Conservation (phyloP, 2,888 invertebrate species). For the Lasioglossum malachurum region DNA sequence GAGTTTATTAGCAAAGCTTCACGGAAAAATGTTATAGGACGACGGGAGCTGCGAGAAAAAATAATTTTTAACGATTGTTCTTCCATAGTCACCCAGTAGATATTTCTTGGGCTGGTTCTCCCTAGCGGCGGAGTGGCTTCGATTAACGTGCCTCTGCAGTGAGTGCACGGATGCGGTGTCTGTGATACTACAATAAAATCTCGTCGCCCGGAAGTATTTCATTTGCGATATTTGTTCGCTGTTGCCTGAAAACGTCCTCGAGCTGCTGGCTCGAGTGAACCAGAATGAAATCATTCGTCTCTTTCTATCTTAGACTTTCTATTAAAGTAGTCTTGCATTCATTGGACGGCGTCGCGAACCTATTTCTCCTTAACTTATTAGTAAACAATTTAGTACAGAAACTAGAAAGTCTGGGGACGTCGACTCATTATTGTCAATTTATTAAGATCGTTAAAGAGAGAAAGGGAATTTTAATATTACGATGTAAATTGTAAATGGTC, state of each 20-base stretch:
- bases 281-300: not conserved
- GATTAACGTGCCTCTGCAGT: slow-evolving; percentile 45
- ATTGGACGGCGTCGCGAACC: not conserved
- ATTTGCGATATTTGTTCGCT: slow-evolving; percentile 36
- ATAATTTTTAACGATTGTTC: not conserved
- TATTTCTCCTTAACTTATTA: no score
- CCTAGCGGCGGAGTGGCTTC: slow-evolving; percentile 37
- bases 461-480: no score
- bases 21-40: not conserved
- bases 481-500: no score
- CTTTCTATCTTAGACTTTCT: not conserved
- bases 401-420: no score
- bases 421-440: no score
- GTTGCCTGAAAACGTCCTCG: not conserved
- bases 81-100: slow-evolving; percentile 2
- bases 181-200: slow-evolving; percentile 36
- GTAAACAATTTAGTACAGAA: no score
- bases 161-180: slow-evolving; percentile 30
- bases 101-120: slow-evolving; percentile 11
- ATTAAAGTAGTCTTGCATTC: not conserved
- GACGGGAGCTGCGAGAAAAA: not conserved
- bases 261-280: not conserved
- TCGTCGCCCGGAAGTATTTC: slow-evolving; percentile 41
- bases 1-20: not conserved
- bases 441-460: no score